phyloP scores from a whole-genome alignment of 2,797 vertebrate genomes.

The Onychomys arenicola region DNA sequence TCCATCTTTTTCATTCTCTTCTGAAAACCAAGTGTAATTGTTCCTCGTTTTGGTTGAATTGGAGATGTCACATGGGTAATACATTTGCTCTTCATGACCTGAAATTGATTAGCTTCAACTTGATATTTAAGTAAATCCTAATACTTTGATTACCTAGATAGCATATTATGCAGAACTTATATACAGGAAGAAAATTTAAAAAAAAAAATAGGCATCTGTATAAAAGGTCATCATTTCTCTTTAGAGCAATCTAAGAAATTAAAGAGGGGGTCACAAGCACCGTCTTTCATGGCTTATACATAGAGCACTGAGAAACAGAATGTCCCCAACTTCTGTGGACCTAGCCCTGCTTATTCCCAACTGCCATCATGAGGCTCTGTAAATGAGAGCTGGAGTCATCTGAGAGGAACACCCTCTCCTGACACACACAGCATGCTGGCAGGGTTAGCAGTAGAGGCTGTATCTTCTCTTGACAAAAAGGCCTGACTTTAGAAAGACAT shows the following conservation, averaged over 20 bases:
- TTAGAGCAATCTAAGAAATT: conserved; percentile 28
- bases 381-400: conserved; percentile 12
- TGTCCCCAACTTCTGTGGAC: conserved; percentile 50
- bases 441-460: background rate
- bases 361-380: background rate
- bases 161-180: background rate
- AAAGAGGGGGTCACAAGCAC: conserved; percentile 6
- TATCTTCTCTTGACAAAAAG: conserved; percentile 6
- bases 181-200: background rate
- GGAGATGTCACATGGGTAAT: background rate
- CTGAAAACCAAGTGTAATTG: background rate
- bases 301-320: rapidly evolving
- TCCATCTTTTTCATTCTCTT: background rate
- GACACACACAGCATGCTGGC: background rate
- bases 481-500: background rate
- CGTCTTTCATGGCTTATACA: conserved; percentile 63
- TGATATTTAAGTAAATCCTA: background rate
- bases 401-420: background rate
- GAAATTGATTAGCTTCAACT: conserved; percentile 13
- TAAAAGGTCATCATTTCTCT: background rate
- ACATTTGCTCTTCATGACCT: background rate
- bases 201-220: background rate
- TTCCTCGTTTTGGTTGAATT: background rate
- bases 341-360: background rate
- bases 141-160: background rate